These are phyloP conservation scores for Leptura quadrifasciata DNA, from an alignment of 2,888 invertebrate species.

Conservation along the genomic window DNA sequence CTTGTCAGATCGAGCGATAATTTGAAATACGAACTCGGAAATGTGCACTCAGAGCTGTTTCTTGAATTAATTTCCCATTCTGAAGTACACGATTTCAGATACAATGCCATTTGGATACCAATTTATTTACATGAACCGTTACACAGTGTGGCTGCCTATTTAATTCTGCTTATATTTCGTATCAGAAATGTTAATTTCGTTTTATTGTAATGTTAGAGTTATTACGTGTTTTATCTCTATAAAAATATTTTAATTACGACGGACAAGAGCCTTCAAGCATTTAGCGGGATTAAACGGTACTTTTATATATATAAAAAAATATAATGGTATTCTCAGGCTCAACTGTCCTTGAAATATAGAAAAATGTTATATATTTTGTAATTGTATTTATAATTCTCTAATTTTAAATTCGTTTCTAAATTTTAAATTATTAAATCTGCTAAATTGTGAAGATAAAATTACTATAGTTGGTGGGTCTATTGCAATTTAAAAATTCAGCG, in stretches of 20 bases:
- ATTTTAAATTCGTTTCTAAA: no score
- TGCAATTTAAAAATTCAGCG: no score
- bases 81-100: conserved; percentile 67
- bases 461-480: no score
- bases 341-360: no score
- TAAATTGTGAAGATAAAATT: no score
- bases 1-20: conserved; percentile 71
- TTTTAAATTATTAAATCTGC: no score
- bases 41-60: conserved; percentile 67
- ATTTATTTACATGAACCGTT: conserved; percentile 62
- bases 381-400: no score
- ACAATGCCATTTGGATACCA: conserved; percentile 64
- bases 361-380: no score
- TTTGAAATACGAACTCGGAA: conserved; percentile 73
- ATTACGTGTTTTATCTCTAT: not conserved
- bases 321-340: no score
- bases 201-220: not conserved
- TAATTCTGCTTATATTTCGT: conserved; percentile 5
- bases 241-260: not conserved
- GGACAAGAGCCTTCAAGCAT: not conserved
- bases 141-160: conserved; percentile 32
- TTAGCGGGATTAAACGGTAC: no score
- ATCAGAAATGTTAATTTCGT: not conserved
- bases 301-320: no score
- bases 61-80: conserved; percentile 72